These are phyloP conservation scores for Prunella himalayana DNA, from an alignment of 2,113 vertebrate species.

Conservation along the genomic window DNA sequence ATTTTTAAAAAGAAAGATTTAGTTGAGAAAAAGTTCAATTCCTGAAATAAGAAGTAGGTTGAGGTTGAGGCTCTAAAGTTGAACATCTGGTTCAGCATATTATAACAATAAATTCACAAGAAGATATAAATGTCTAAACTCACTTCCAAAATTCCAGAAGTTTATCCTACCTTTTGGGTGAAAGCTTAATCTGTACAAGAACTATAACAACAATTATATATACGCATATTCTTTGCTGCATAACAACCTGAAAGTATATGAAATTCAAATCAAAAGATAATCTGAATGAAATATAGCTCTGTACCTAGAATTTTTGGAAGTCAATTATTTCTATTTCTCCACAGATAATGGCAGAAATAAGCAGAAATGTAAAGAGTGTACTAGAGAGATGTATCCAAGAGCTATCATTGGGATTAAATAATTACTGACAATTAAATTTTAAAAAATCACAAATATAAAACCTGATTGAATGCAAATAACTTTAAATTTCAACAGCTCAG, in stretches of 20 bases:
- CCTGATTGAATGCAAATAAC: neutral
- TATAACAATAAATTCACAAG: neutral
- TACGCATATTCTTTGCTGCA: neutral
- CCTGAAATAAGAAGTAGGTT: neutral
- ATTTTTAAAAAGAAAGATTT: neutral
- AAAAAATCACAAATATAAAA: neutral
- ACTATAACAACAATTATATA: neutral
- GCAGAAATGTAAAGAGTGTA: neutral
- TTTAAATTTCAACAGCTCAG: neutral
- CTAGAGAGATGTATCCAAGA: neutral
- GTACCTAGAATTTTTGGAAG: neutral
- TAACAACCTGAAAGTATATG: neutral
- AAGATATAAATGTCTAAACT: neutral
- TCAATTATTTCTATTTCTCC: neutral
- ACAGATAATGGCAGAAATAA: neutral
- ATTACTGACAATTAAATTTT: neutral
- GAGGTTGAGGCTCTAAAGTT: neutral
- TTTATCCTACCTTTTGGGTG: neutral
- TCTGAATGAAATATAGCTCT: neutral
- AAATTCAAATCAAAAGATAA: neutral
- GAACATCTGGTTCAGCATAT: neutral
- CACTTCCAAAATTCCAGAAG: neutral
- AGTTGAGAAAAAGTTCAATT: neutral
- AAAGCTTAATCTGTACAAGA: neutral
- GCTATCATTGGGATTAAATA: neutral